Conservation (phyloP, 2,888 invertebrate genomes). For the Lumbricus terrestris region DNA sequence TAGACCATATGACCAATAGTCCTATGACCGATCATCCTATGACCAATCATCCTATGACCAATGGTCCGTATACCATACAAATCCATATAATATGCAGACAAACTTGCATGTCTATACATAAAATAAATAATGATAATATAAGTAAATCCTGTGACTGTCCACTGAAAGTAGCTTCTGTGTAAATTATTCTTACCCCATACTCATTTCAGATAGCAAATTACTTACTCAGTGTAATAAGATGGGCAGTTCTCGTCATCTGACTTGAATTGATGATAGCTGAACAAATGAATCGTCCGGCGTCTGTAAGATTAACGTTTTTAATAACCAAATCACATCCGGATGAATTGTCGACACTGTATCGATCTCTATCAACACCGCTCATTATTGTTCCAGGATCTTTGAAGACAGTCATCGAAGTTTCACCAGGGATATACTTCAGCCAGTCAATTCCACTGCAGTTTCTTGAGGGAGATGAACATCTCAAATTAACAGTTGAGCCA, state of each 20-base stretch:
- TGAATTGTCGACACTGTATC: neutral
- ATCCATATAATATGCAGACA: too few relatives aligned
- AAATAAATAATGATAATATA: too few relatives aligned
- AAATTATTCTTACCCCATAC: too few relatives aligned
- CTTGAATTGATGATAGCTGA: neutral
- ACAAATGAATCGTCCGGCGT: neutral
- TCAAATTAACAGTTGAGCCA: neutral
- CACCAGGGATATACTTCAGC: neutral
- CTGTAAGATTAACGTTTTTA: neutral
- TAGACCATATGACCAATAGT: too few relatives aligned
- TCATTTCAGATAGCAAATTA: neutral
- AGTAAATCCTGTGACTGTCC: too few relatives aligned
- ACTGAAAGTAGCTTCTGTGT: too few relatives aligned
- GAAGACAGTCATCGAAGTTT: neutral
- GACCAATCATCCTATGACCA: too few relatives aligned
- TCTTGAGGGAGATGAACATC: neutral
- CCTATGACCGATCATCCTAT: too few relatives aligned
- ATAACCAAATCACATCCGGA: neutral
- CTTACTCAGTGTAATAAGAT: neutral
- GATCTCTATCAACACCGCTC: neutral
- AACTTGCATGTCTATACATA: too few relatives aligned
- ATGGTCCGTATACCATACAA: too few relatives aligned
- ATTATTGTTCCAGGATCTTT: neutral
- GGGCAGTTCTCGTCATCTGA: neutral
- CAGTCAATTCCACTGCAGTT: neutral